phyloP scores from a whole-genome alignment of 2,113 vertebrate species.

The Psophia crepitans region DNA sequence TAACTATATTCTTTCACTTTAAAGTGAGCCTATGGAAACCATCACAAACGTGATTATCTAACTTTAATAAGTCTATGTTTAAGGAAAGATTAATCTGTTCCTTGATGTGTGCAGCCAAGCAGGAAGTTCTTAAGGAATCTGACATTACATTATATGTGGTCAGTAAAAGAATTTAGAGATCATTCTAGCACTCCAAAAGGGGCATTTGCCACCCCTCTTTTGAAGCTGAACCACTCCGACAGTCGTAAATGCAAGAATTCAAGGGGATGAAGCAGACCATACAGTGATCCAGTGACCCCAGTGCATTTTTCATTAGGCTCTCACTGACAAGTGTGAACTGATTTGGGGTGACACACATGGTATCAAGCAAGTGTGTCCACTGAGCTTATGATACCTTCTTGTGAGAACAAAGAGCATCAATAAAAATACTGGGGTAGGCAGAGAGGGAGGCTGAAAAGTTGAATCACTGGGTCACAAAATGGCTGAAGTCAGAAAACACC shows the following conservation, averaged over 20 bases:
- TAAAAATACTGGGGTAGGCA: background rate
- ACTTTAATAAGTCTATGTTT: background rate
- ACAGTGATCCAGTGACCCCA: background rate
- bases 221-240: background rate
- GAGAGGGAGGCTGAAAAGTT: background rate
- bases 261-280: background rate
- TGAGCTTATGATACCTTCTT: background rate
- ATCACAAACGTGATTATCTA: background rate
- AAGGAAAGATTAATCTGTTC: background rate
- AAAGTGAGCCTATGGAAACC: background rate
- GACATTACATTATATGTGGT: background rate
- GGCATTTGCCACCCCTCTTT: background rate
- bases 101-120: background rate
- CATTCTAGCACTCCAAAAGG: background rate
- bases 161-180: background rate
- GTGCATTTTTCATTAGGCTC: background rate
- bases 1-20: background rate
- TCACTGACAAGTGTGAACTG: background rate
- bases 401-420: accelerated
- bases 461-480: background rate
- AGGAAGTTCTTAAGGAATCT: background rate
- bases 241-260: background rate
- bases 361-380: background rate
- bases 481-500: background rate
- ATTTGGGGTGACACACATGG: background rate